Evolutionary conservation across 2,113 vertebrate species (phyloP), one percentile per base, ranked within the genome.

Genomic region (Alexandromys fortis): DNA sequence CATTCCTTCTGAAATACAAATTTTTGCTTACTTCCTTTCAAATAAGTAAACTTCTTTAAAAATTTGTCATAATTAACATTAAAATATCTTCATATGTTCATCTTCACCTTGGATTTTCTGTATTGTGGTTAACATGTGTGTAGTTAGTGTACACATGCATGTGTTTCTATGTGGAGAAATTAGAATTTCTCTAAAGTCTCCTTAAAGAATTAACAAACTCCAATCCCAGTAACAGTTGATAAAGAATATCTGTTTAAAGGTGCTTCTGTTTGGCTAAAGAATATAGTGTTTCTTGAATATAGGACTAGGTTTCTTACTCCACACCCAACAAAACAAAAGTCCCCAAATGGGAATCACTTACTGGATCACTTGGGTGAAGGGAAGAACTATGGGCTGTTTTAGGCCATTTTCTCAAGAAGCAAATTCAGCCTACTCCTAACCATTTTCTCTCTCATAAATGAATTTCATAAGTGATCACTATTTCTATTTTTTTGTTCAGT

Each of bases 21-120:
- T 76, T 70, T 91, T 91, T 83, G 9, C 19, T 77, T 72, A 72
- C 90, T 70, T 86, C 63, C 94, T 92, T 72, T 94, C 55, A 95
- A 92, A 78, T 79, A 22, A 21, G 14, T 55, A 10, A 92, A n/a
- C 90, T 92, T 73, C 89, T 89, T 81, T 89, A 89, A 96, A 86
- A 5, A 35, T 47, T 75, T 28, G 75, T 33, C 33, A 67, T 63
- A 75, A 90, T 90, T 61, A 91, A 88, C 47, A 94, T 70, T 97
- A 96, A 96, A 97, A 22, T 76, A 28, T 89, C 77, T 90, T 81
- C 45, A 76, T 67, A 75, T 73, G 52, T 70, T 86, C 72, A 17
- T 38, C 52, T 82, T 45, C 6, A 81, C 8, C 91, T 96, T 11
- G 21, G 5, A n/a, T 14, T 91, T 75, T 75, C 13, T 83, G 73